phyloP scores from a whole-genome alignment of 2,113 vertebrate genomes.

The Naja naja region DNA sequence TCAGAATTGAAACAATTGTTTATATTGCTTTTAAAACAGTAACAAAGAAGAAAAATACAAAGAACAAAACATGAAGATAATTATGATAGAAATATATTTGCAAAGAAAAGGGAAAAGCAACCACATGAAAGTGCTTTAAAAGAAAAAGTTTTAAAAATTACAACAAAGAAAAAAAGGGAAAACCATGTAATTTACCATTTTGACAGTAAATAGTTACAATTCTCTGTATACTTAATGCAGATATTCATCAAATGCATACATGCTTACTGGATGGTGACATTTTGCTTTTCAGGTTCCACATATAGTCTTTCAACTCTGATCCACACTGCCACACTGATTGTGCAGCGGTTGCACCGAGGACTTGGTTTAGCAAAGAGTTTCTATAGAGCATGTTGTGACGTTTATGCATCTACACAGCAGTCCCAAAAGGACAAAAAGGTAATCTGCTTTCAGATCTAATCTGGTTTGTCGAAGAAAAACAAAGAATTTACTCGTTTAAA shows the following conservation, averaged over 20 bases:
- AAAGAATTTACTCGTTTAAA: neutral
- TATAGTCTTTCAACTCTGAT: conserved; percentile 83
- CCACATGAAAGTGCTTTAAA: neutral
- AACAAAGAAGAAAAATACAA: neutral
- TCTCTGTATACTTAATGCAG: neutral
- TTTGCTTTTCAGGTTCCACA: conserved; percentile 76
- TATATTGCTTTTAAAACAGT: neutral
- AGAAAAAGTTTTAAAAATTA: neutral
- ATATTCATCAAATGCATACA: neutral
- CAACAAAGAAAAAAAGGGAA: neutral
- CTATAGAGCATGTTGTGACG: conserved; percentile 83
- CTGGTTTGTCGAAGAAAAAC: neutral
- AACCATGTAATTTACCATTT: neutral
- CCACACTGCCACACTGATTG: conserved; percentile 79
- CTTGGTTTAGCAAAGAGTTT: conserved; percentile 82
- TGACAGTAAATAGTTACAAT: neutral
- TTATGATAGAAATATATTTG: neutral
- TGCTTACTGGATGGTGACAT: neutral
- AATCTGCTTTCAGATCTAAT: neutral
- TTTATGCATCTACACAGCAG: conserved; percentile 82
- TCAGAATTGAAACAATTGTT: neutral
- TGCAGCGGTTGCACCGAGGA: conserved; percentile 86
- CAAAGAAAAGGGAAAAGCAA: neutral
- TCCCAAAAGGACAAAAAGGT: conserved; percentile 81
- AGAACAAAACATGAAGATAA: neutral